Evolutionary conservation across 1,140 invertebrate genomes (phyloP), one percentile per base, ranked within the genome.

Genomic region (Drosophila prosaltans): DNA sequence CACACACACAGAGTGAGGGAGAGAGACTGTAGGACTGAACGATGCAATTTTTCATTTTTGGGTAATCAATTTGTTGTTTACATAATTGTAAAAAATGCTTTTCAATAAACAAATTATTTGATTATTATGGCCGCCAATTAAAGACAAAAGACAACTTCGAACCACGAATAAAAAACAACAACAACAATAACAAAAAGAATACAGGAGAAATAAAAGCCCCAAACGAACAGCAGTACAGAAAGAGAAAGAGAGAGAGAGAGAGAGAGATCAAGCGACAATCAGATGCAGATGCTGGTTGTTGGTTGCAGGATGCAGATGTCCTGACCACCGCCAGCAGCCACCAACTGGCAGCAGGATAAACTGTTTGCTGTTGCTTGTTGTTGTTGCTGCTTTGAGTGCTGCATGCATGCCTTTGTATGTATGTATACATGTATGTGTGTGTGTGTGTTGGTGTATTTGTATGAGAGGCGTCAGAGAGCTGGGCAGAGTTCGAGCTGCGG

Each of bases 101-200:
- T 89, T 89, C 84, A 89, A 89, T 89, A 89, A 89, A 89, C 84
- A 89, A 89, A 89, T 89, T 89, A 89, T 89, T 89, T 89, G 84
- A 89, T 89, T 89, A 89, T 89, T 89, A 89, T 89, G 81, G 85
- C 72, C 80, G 78, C 78, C 84, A 89, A 89, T 89, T 89, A 89
- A 89, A 89, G 36, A 89, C 78, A 90, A 84, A 78, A 75, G 80
- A 74, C 67, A 65, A 62, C 43, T 30, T 36, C 71, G 43, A 62
- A 43, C 51, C 61, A 40, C 11, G 40, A 45, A 28, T 55, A 57
- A 39, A 57, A 59, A 71, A 55, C 51, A 74, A 66, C 32, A 61
- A 65, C 54, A 54, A 65, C 26, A 43, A 60, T 65, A 69, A 57
- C 51, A 74, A 73, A 74, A 89, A 67, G 21, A 51, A 24, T 51